Conservation (phyloP, 2,888 invertebrate species). For the Laothoe populi region DNA sequence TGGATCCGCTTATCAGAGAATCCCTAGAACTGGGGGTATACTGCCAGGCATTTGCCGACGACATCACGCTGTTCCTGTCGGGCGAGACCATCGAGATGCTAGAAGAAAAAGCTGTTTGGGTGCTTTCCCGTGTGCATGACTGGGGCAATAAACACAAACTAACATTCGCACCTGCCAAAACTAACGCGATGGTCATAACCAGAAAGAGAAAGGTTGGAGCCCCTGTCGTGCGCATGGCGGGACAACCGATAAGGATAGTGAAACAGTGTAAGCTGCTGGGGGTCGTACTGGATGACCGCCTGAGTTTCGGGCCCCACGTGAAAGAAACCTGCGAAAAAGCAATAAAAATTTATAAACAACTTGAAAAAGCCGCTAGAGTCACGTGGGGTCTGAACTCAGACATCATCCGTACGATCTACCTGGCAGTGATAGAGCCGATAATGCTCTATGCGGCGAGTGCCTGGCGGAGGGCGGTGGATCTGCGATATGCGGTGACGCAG, state of each 20-base stretch:
- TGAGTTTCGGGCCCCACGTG: background rate
- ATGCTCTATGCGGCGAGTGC: conserved; percentile 24
- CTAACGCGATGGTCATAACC: background rate
- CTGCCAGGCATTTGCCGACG: too few species aligned
- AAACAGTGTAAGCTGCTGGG: background rate
- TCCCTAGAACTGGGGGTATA: too few species aligned
- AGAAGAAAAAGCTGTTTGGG: too few species aligned
- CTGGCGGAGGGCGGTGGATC: background rate
- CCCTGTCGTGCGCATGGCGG: conserved; percentile 1
- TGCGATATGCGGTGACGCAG: background rate
- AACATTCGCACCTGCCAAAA: too few species aligned
- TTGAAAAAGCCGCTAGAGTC: conserved; percentile 20
- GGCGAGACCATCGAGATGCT: too few species aligned
- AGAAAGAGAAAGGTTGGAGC: background rate
- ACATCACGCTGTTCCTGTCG: too few species aligned
- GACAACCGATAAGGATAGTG: background rate
- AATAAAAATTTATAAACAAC: conserved; percentile 11
- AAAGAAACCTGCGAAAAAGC: background rate
- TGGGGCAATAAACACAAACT: too few species aligned
- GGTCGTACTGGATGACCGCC: background rate
- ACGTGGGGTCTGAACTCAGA: conserved; percentile 27
- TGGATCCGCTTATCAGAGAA: too few species aligned
- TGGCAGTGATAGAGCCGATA: conserved; percentile 21
- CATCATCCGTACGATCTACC: conserved; percentile 16
- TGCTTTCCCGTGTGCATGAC: too few species aligned